phyloP scores from a whole-genome alignment of 2,797 vertebrate genomes.

The Lophius americanus region DNA sequence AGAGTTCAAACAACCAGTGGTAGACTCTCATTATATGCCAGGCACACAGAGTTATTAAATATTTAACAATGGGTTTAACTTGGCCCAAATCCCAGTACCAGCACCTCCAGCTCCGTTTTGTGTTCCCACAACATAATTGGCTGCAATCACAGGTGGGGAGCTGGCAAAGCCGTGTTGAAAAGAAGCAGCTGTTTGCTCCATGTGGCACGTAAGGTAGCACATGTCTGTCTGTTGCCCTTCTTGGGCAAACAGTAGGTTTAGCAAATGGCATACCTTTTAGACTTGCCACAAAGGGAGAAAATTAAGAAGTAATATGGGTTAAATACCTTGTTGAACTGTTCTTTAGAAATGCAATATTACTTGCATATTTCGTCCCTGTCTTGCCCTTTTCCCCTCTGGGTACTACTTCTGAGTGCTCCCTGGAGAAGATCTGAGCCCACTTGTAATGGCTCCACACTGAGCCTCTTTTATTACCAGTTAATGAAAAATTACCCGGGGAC shows the following conservation, averaged over 20 bases:
- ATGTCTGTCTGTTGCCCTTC: constrained; percentile 26
- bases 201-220: constrained; percentile 36
- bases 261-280: constrained; percentile 1
- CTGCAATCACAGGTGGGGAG: constrained; percentile 30
- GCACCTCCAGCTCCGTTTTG: constrained; percentile 37
- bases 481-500: constrained; percentile 88
- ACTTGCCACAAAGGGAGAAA: constrained; percentile 14
- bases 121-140: constrained; percentile 52
- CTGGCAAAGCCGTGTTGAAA: constrained; percentile 33
- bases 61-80: constrained; percentile 46
- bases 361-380: constrained; percentile 11
- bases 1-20: constrained; percentile 24
- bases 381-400: background rate
- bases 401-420: constrained; percentile 41
- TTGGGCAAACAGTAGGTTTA: constrained; percentile 24
- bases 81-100: constrained; percentile 33
- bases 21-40: constrained; percentile 36
- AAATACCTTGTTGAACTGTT: constrained; percentile 14
- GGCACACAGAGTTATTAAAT: constrained; percentile 43
- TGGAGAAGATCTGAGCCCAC: constrained; percentile 65
- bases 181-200: constrained; percentile 24
- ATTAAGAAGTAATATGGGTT: background rate
- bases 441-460: constrained; percentile 83
- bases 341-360: constrained; percentile 18
- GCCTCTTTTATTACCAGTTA: constrained; percentile 87